Evolutionary conservation across 2,888 invertebrate species (phyloP).

Genomic region (Agrilus mali): DNA sequence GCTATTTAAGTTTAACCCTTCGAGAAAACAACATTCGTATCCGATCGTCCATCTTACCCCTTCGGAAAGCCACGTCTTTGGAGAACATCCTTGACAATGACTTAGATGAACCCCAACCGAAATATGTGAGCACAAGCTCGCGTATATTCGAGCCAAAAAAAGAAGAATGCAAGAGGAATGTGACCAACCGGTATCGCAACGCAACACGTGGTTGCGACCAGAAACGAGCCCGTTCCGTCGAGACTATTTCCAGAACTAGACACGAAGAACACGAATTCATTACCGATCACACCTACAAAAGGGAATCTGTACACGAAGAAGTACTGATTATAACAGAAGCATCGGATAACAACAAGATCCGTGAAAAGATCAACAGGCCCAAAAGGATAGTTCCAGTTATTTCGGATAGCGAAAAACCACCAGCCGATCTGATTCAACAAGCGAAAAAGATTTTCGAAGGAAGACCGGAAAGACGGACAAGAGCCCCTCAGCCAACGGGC

Average conservation of each 20-base stretch:
- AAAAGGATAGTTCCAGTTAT: slow-evolving; percentile 51
- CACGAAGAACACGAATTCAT: slow-evolving; percentile 13
- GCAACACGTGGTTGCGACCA: slow-evolving; percentile 44
- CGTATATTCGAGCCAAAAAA: slow-evolving; percentile 19
- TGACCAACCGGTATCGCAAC: slow-evolving; percentile 37
- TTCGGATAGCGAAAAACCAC: slow-evolving; percentile 69
- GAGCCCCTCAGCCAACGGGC: slow-evolving; percentile 40
- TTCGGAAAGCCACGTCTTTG: slow-evolving; percentile 71
- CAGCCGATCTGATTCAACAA: slow-evolving; percentile 79
- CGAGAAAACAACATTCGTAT: slow-evolving; percentile 55
- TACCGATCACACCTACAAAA: slow-evolving; percentile 18
- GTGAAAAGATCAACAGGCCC: slow-evolving; percentile 33
- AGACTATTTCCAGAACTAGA: slow-evolving; percentile 62
- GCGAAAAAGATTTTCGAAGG: slow-evolving; percentile 75
- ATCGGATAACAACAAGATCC: slow-evolving; percentile 17
- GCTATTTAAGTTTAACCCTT: slow-evolving; percentile 74
- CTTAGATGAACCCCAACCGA: slow-evolving; percentile 18
- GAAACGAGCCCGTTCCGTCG: slow-evolving; percentile 78
- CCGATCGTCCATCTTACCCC: slow-evolving; percentile 51
- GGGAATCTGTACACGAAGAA: slow-evolving; percentile 38
- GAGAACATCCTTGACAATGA: slow-evolving; percentile 73
- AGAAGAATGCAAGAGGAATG: slow-evolving; percentile 22
- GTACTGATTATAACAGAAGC: slow-evolving; percentile 33
- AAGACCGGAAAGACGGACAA: slow-evolving; percentile 41
- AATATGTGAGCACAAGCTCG: slow-evolving; percentile 15